Evolutionary conservation across 1,140 invertebrate species (phyloP).

Genomic region (Palaemon carinicauda): DNA sequence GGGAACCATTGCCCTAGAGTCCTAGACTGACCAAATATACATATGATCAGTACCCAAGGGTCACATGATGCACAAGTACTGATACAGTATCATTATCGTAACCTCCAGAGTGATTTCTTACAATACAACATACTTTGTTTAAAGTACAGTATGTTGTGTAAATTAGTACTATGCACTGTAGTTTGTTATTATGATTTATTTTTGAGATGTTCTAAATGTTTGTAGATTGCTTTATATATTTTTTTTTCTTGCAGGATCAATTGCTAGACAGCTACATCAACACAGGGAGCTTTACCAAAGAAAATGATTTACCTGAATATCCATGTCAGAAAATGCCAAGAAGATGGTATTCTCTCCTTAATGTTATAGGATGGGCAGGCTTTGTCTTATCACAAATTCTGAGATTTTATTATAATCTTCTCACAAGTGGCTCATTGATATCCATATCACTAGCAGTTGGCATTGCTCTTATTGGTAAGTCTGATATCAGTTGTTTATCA

Average conservation of each 20-base stretch:
- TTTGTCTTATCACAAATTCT: constrained; percentile 76
- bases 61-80: no score
- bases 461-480: constrained; percentile 79
- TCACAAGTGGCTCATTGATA: constrained; percentile 78
- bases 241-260: constrained; percentile 72
- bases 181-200: no score
- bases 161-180: no score
- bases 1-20: no score
- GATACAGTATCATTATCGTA: no score
- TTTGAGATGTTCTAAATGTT: neutral
- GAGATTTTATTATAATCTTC: constrained; percentile 74
- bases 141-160: no score
- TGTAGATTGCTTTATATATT: constrained; percentile 5
- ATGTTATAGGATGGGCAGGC: constrained; percentile 76
- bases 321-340: constrained; percentile 69
- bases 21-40: no score
- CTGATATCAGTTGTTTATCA: neutral
- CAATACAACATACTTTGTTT: no score
- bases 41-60: no score
- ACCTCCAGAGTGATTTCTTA: no score
- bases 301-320: constrained; percentile 74
- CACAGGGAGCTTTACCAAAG: constrained; percentile 83
- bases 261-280: constrained; percentile 81
- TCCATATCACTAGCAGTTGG: constrained; percentile 74
- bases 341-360: constrained; percentile 75